phyloP scores from a whole-genome alignment of 2,888 invertebrate species.

The Cosmorhoe ocellata region DNA sequence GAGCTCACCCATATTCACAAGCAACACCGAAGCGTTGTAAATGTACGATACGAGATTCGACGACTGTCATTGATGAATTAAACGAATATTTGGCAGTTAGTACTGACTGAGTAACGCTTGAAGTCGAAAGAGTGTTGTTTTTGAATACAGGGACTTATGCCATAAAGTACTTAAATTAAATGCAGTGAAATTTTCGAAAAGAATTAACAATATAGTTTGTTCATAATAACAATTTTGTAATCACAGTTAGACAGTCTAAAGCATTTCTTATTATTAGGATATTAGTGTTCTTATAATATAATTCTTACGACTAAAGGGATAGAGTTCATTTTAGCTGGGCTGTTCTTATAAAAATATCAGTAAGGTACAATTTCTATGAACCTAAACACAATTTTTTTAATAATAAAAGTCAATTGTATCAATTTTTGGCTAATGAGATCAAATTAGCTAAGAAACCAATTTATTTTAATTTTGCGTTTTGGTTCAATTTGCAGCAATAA shows the following conservation, averaged over 20 bases:
- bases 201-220: constrained; percentile 14
- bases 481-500: too few species aligned
- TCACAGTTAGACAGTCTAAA: constrained; percentile 21
- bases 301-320: background rate
- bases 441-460: background rate
- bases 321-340: constrained; percentile 1
- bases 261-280: background rate
- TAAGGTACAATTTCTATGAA: too few species aligned
- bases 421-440: background rate
- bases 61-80: too few species aligned
- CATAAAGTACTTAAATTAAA: background rate
- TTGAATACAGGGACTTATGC: background rate
- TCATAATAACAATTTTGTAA: constrained; percentile 15
- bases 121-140: too few species aligned
- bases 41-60: too few species aligned
- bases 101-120: too few species aligned
- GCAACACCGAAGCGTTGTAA: background rate
- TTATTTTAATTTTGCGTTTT: too few species aligned
- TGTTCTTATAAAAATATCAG: too few species aligned
- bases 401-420: background rate
- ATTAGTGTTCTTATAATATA: background rate
- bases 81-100: too few species aligned
- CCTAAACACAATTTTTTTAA: too few species aligned
- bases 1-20: background rate
- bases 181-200: constrained; percentile 3